phyloP scores from a whole-genome alignment of 2,113 vertebrate genomes.

The Baryphthengus martii region DNA sequence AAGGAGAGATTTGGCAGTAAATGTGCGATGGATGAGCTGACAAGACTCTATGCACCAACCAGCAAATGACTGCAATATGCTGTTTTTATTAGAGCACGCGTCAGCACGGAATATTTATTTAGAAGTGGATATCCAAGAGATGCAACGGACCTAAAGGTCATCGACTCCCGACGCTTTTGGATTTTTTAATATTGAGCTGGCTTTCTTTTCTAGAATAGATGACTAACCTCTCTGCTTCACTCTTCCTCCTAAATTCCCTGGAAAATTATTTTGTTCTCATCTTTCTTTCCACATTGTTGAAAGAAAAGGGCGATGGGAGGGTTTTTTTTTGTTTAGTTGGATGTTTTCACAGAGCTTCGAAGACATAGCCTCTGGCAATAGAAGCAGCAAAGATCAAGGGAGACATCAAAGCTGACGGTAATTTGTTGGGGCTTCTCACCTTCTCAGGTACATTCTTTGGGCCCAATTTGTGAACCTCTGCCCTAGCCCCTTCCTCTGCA shows the following conservation, averaged over 20 bases:
- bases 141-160: neutral
- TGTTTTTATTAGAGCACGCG: neutral
- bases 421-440: neutral
- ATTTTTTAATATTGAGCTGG: neutral
- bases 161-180: neutral
- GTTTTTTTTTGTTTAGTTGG: neutral
- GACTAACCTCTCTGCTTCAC: neutral
- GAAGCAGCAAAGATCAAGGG: neutral
- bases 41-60: constrained; percentile 4
- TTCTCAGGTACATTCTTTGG: neutral
- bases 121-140: constrained; percentile 11
- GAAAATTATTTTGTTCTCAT: neutral
- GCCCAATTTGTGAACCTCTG: neutral
- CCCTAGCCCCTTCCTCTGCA: neutral
- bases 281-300: neutral
- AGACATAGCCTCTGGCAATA: neutral
- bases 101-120: constrained; percentile 26
- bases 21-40: constrained; percentile 50
- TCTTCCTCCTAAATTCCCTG: neutral
- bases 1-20: constrained; percentile 60
- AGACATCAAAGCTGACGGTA: neutral
- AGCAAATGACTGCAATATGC: constrained; percentile 41
- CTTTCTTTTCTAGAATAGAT: neutral
- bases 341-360: neutral
- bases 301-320: neutral